Evolutionary conservation across 2,888 invertebrate species (phyloP).

Genomic region (Drosophila koepferae): DNA sequence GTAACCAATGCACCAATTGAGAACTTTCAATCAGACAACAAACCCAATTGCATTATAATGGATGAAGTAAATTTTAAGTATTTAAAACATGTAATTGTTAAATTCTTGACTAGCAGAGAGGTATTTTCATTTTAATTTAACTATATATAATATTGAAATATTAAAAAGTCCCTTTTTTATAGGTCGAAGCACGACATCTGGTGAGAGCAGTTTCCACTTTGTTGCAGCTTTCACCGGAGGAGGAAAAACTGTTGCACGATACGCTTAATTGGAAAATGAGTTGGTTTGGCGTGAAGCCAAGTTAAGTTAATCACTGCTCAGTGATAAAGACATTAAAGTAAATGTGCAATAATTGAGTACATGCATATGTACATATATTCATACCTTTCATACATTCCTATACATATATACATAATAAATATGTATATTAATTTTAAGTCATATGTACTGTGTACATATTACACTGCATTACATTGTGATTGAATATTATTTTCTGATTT

Average conservation of each 20-base stretch:
- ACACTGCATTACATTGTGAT: constrained; percentile 36
- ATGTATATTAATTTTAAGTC: constrained; percentile 27
- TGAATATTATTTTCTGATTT: constrained; percentile 22
- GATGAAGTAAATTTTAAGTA: constrained; percentile 93
- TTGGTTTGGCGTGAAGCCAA: constrained; percentile 87
- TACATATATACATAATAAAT: constrained; percentile 25
- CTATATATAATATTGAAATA: neutral
- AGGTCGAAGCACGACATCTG: constrained; percentile 93
- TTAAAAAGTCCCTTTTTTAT: constrained; percentile 3
- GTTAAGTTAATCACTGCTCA: constrained; percentile 87
- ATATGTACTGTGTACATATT: constrained; percentile 56
- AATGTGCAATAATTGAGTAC: constrained; percentile 49
- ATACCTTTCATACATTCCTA: constrained; percentile 29
- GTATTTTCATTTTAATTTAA: constrained; percentile 59
- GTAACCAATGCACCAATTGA: constrained; percentile 51
- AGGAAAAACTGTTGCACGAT: constrained; percentile 91
- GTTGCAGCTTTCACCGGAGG: constrained; percentile 93
- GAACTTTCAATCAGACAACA: constrained; percentile 56
- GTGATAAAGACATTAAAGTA: constrained; percentile 12
- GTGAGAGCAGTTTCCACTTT: constrained; percentile 94
- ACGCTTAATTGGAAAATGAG: constrained; percentile 85
- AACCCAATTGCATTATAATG: constrained; percentile 81
- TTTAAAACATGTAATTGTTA: constrained; percentile 96
- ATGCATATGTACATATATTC: constrained; percentile 44
- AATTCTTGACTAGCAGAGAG: constrained; percentile 95